Percentiles rank a stretch among this genome's conserved stretches.
Evolutionary conservation across 2,797 vertebrate genomes (phyloP).

Genomic region (Acestrorhynchus altus): DNA sequence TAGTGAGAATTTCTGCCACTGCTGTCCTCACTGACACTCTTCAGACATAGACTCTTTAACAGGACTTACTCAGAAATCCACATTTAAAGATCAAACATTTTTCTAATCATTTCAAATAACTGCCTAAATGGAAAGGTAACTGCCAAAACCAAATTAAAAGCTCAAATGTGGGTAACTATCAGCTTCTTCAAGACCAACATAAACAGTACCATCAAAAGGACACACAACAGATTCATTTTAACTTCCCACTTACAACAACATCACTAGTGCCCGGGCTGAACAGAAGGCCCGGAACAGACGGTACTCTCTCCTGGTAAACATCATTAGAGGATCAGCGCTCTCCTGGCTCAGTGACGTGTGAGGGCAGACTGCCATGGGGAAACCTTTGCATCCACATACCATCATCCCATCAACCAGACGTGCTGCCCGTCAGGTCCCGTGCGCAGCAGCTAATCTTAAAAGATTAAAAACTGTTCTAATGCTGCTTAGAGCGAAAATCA

Average conservation of each 20-base stretch:
- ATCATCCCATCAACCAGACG: slow-evolving; percentile 63
- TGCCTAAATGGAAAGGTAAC: no score
- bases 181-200: background rate
- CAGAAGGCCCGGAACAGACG: slow-evolving; percentile 35
- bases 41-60: no score
- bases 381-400: slow-evolving; percentile 32
- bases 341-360: slow-evolving; percentile 31
- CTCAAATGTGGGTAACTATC: background rate
- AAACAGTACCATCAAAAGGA: background rate
- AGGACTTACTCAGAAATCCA: no score
- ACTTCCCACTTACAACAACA: slow-evolving; percentile 1
- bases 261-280: background rate
- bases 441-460: slow-evolving; percentile 67
- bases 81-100: no score
- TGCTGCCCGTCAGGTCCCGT: slow-evolving; percentile 68
- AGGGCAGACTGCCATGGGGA: slow-evolving; percentile 26
- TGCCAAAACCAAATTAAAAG: no score
- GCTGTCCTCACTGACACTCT: no score
- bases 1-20: no score
- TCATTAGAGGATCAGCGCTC: slow-evolving; percentile 42
- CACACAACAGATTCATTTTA: background rate
- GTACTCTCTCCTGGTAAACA: slow-evolving; percentile 15
- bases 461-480: slow-evolving; percentile 69
- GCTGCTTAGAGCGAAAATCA: slow-evolving; percentile 67
- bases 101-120: background rate